Percentiles rank a stretch among this genome's conserved stretches.
Conservation (phyloP, 2,888 invertebrate genomes). For the Spisula solida region DNA sequence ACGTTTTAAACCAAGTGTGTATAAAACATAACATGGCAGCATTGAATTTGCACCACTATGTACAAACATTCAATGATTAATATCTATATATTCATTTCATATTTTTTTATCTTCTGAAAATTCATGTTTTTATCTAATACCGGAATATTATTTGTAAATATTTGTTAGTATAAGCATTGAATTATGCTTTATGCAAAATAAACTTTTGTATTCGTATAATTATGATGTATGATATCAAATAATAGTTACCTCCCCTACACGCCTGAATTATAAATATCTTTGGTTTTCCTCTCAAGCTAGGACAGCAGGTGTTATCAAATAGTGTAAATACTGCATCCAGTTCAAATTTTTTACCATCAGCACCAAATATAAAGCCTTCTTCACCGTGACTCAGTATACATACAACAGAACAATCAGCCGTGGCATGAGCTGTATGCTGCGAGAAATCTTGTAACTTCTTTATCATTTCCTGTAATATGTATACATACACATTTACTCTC, state of each 20-base stretch:
- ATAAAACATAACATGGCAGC: no score
- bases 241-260: slow-evolving; percentile 83
- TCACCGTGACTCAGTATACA: slow-evolving; percentile 85
- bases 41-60: no score
- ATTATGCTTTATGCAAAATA: no score
- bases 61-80: no score
- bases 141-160: no score
- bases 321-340: slow-evolving; percentile 79
- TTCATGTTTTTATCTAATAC: no score
- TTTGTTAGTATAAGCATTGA: no score
- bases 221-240: not conserved
- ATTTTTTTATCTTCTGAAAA: no score
- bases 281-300: slow-evolving; percentile 81
- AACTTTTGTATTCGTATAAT: not conserved
- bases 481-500: no score
- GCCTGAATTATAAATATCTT: slow-evolving; percentile 85
- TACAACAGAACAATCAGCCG: slow-evolving; percentile 77
- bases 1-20: no score
- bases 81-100: no score
- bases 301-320: slow-evolving; percentile 82
- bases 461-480: slow-evolving; percentile 73
- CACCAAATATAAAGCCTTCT: slow-evolving; percentile 84
- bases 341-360: slow-evolving; percentile 82
- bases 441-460: slow-evolving; percentile 80
- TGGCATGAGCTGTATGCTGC: slow-evolving; percentile 71